Percentiles rank a stretch among this genome's conserved stretches.
Conservation (phyloP, 2,797 vertebrate genomes). For the Malacoraja senta region DNA sequence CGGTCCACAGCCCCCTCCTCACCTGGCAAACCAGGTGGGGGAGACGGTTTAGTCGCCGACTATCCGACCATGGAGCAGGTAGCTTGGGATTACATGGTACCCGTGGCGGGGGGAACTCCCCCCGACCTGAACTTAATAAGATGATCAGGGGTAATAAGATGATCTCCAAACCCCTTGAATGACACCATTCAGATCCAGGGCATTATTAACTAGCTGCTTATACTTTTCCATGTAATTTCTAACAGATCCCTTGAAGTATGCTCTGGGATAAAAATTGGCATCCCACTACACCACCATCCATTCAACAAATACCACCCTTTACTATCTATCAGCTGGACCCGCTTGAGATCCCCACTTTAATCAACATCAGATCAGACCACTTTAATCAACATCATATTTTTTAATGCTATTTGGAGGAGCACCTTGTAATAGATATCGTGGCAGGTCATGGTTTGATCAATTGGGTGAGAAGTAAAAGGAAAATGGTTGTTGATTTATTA, state of each 20-base stretch:
- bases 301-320: not conserved
- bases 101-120: too few species aligned
- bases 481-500: not conserved
- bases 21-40: too few species aligned
- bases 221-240: not conserved
- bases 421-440: not conserved
- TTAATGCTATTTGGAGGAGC: not conserved
- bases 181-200: not conserved
- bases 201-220: not conserved
- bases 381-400: not conserved
- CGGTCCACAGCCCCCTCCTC: too few species aligned
- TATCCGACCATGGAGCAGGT: too few species aligned
- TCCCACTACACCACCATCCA: not conserved
- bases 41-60: too few species aligned
- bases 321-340: not conserved
- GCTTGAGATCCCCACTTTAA: not conserved
- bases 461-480: not conserved
- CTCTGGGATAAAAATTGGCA: not conserved
- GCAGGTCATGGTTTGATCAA: not conserved
- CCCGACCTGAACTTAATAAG: too few species aligned
- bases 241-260: not conserved
- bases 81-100: too few species aligned
- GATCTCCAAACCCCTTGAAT: not conserved
- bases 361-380: not conserved
- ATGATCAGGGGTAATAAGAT: not conserved